Percentiles rank a stretch among this genome's conserved stretches.
phyloP scores from a whole-genome alignment of 2,113 vertebrate species.

The Sakesphorus luctuosus region DNA sequence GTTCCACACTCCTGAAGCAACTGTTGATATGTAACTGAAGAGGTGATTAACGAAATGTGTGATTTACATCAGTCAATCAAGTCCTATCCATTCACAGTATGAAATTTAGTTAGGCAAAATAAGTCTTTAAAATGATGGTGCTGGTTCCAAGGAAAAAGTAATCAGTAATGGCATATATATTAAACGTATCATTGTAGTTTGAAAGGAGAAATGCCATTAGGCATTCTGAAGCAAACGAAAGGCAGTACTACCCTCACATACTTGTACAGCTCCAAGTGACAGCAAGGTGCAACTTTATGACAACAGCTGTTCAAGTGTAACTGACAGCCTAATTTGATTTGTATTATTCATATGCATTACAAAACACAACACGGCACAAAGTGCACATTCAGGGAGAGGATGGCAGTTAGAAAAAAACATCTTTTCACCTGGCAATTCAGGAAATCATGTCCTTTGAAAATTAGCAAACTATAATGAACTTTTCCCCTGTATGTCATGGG shows the following conservation, averaged over 20 bases:
- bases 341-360: not conserved
- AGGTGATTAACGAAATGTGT: not conserved
- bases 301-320: not conserved
- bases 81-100: not conserved
- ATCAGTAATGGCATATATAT: not conserved
- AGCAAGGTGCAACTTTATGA: not conserved
- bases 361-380: not conserved
- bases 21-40: not conserved
- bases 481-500: not conserved
- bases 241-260: not conserved
- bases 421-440: not conserved
- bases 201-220: not conserved
- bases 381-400: not conserved
- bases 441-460: not conserved
- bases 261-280: not conserved
- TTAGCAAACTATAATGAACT: not conserved
- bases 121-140: not conserved
- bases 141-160: not conserved
- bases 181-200: not conserved
- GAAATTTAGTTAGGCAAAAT: not conserved
- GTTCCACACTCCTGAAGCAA: not conserved
- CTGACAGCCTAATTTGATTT: slow-evolving; percentile 14
- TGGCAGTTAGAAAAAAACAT: not conserved
- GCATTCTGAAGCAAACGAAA: not conserved
- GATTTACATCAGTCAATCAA: not conserved